These are phyloP conservation scores for Drosophila sulfurigaster DNA, from an alignment of 1,140 invertebrate genomes.

Conservation along the genomic window DNA sequence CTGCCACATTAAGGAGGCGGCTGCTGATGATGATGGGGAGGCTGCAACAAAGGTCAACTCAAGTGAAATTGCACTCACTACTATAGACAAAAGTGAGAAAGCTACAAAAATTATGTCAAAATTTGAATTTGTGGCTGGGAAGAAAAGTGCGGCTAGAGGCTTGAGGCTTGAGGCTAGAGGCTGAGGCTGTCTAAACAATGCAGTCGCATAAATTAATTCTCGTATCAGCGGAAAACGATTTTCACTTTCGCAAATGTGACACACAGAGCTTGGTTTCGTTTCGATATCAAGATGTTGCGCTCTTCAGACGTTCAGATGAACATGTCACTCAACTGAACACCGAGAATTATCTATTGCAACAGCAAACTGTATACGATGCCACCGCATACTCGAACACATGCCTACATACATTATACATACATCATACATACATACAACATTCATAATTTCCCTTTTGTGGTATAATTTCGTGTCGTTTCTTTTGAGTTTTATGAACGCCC, in stretches of 20 bases:
- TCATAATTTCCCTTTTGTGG: constrained; percentile 49
- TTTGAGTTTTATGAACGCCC: constrained; percentile 25
- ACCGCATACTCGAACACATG: neutral
- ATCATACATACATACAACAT: neutral
- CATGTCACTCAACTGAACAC: constrained; percentile 32
- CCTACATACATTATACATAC: too few relatives aligned
- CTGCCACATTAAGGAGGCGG: neutral
- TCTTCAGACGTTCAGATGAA: constrained; percentile 27
- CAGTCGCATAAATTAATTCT: constrained; percentile 69
- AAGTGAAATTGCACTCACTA: constrained; percentile 65
- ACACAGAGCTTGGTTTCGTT: constrained; percentile 50
- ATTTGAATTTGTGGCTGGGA: constrained; percentile 73
- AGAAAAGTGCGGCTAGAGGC: constrained; percentile 23
- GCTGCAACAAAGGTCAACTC: constrained; percentile 64
- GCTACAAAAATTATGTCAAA: constrained; percentile 79
- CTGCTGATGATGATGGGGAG: neutral
- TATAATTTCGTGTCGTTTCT: constrained; percentile 28
- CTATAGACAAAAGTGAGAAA: constrained; percentile 71
- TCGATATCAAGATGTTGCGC: constrained; percentile 35
- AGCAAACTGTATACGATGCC: constrained; percentile 7
- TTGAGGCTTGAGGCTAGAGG: too few relatives aligned
- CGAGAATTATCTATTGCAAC: constrained; percentile 54
- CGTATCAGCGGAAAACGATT: constrained; percentile 69
- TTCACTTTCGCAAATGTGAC: constrained; percentile 69
- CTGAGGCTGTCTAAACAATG: constrained; percentile 54